Base-by-base conservation (phyloP, 1,140 invertebrate genomes). In the Cherax quadricarinatus region DNA sequence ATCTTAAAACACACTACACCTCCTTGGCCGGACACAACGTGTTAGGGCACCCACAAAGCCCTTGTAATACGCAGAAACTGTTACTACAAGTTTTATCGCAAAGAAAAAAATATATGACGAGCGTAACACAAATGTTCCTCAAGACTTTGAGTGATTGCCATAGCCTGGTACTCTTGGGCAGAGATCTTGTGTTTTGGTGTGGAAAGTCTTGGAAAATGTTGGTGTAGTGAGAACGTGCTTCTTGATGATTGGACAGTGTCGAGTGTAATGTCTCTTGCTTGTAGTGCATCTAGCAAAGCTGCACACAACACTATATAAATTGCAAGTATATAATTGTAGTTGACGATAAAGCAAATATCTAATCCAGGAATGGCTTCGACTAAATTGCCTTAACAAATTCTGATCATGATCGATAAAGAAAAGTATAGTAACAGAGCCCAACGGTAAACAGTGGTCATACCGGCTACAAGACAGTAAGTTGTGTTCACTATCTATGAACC, bases 251-350 rank as follows among this genome's bases (percentile, higher is more conserved):
- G 21, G 51, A 51, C 51, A 14, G 41, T 53, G 80, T 51, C 18
- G 21, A 82, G 51, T 53, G 6, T 48, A 10, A 41, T 18, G 51
- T 53, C 80, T 53, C 80, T 82, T 53, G 49, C 49, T 82, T 82
- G 80, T 82, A 82, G 80, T 82, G 80, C 21, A 41, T 53, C 53
- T 82, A 53, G 80, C 57, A 48, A 82, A 21, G 80, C 48, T n/a
- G 51, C 48, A 82, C 48, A 21, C 41, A 41, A 2, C 14, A 80
- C 7, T 41, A 16, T 66, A 66, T 6, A 66, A 66, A 21, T 66
- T 66, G 18, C 62, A 66, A 66, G 21, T 66, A 18, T 66, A 66
- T 66, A 21, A 21, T 66, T 16, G 18, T 66, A 66, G 62, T 66
- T 66, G 62, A 66, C 62, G 18, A 66, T 66, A 18, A 66, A 66